phyloP scores from a whole-genome alignment of 2,888 invertebrate species.

The Acronicta leporina region DNA sequence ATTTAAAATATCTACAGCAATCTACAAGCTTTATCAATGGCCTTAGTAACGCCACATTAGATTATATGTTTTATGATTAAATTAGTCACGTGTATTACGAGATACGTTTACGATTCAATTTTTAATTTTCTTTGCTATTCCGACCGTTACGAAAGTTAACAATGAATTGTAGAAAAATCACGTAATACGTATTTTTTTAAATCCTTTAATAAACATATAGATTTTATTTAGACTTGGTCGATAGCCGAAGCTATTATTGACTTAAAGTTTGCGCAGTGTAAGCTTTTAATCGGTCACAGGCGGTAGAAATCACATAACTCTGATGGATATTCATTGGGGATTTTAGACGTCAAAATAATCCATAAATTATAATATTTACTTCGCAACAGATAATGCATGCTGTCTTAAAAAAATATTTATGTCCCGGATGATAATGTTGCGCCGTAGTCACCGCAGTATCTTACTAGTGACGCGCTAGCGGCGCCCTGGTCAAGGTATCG shows the following conservation, averaged over 20 bases:
- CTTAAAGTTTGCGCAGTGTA: too few relatives aligned
- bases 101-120: slow-evolving; percentile 10
- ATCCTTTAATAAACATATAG: too few relatives aligned
- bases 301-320: too few relatives aligned
- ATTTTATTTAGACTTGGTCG: too few relatives aligned
- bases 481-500: neutral
- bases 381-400: too few relatives aligned
- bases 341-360: too few relatives aligned
- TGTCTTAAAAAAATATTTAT: too few relatives aligned
- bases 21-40: slow-evolving; percentile 17
- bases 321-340: too few relatives aligned
- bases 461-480: neutral
- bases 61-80: slow-evolving; percentile 12
- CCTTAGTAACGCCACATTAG: slow-evolving; percentile 31
- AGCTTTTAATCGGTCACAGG: too few relatives aligned
- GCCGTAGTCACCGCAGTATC: neutral
- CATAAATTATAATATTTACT: too few relatives aligned
- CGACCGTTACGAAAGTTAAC: slow-evolving; percentile 1
- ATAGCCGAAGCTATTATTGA: too few relatives aligned
- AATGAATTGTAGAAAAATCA: neutral
- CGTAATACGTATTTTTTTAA: neutral
- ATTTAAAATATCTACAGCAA: slow-evolving; percentile 7
- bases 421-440: too few relatives aligned
- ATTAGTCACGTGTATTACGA: slow-evolving; percentile 23
- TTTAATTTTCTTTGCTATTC: slow-evolving; percentile 14